These are phyloP conservation scores for Phyto melanocephala DNA, from an alignment of 2,888 invertebrate species.

Conservation along the genomic window DNA sequence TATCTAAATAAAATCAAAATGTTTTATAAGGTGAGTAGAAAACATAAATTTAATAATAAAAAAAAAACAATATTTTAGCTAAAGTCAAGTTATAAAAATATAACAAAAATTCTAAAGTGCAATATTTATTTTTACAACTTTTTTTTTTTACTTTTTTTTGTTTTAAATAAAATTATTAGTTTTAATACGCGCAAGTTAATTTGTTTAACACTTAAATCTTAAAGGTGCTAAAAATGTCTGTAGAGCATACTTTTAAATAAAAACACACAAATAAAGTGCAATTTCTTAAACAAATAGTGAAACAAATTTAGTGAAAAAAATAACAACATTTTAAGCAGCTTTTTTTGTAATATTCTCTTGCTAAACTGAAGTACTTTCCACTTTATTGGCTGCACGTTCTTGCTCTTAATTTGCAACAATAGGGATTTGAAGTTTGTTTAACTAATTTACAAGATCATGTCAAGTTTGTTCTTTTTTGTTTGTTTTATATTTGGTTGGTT, in stretches of 20 bases:
- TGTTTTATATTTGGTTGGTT: not conserved
- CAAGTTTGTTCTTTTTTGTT: not conserved
- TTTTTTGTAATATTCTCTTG: not conserved
- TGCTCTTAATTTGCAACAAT: not conserved
- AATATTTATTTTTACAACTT: not conserved
- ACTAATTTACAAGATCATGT: slow-evolving; percentile 41
- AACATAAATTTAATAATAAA: too few relatives aligned
- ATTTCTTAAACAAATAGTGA: slow-evolving; percentile 1
- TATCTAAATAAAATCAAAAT: not conserved
- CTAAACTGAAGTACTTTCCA: not conserved
- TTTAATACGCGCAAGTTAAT: not conserved
- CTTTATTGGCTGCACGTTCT: not conserved
- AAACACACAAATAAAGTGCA: not conserved
- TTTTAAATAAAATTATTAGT: not conserved
- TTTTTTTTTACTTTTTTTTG: not conserved
- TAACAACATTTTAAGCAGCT: slow-evolving; percentile 7
- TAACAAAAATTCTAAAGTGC: too few relatives aligned
- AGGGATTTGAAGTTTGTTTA: slow-evolving; percentile 3
- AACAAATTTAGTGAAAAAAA: not conserved
- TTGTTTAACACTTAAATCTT: not conserved
- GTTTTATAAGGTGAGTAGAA: not conserved
- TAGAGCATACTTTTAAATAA: not conserved
- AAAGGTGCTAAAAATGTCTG: slow-evolving; percentile 20
- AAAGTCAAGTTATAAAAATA: too few relatives aligned
- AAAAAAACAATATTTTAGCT: too few relatives aligned